A percentile compares a stretch with the other conserved stretches of the same genome.
Evolutionary conservation across 2,888 invertebrate species (phyloP).

Genomic region (Diarsia mendica): DNA sequence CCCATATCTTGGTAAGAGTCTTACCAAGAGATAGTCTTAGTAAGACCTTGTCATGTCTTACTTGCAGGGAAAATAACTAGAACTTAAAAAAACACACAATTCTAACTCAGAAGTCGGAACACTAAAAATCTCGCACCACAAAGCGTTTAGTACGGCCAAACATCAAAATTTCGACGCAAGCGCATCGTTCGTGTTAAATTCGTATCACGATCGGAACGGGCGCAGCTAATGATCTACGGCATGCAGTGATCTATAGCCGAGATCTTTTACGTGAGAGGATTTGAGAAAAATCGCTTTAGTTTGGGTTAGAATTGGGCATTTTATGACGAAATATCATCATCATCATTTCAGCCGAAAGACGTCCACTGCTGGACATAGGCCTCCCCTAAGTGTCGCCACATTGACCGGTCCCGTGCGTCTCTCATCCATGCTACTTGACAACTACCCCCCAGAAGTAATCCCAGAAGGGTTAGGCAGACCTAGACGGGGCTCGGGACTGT

Average conservation of each 20-base stretch:
- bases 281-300: constrained; percentile 32
- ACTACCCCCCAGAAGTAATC: no score
- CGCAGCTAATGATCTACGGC: constrained; percentile 72
- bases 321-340: constrained; percentile 1
- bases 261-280: constrained; percentile 64
- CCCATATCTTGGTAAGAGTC: no score
- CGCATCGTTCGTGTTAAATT: constrained; percentile 69
- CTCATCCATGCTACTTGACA: no score
- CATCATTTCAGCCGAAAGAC: no score
- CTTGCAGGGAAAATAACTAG: background rate
- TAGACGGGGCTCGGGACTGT: no score
- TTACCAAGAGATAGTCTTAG: no score
- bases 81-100: no score
- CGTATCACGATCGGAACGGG: constrained; percentile 73
- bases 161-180: constrained; percentile 44
- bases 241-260: constrained; percentile 63
- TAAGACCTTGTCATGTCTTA: background rate
- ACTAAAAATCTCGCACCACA: constrained; percentile 10
- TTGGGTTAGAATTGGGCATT: background rate
- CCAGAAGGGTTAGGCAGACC: no score
- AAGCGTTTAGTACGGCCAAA: constrained; percentile 34
- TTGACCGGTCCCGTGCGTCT: no score
- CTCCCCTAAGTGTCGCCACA: no score
- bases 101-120: no score
- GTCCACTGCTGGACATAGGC: no score